Percentiles rank a stretch among this genome's conserved stretches.
These are phyloP conservation scores for Chamaetylas fuelleborni DNA, from an alignment of 2,113 vertebrate genomes.

Conservation along the genomic window DNA sequence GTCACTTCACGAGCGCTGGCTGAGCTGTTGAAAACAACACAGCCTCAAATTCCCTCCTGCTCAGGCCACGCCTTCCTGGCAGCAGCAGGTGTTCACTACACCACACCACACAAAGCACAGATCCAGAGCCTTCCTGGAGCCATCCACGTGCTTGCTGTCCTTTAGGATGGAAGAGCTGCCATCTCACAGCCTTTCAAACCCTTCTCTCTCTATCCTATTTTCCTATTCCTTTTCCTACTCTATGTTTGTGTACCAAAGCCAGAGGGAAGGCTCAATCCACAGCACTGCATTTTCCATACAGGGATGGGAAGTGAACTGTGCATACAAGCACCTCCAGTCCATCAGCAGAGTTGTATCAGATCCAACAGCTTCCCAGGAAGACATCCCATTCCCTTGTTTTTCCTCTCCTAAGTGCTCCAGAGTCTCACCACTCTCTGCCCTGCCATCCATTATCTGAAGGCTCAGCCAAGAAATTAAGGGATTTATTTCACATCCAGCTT, in stretches of 20 bases:
- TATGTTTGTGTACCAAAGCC: neutral
- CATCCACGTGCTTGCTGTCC: neutral
- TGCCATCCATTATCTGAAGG: fast-evolving
- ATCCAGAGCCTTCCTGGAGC: neutral
- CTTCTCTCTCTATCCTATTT: neutral
- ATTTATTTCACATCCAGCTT: neutral
- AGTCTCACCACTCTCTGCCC: neutral
- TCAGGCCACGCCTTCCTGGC: neutral
- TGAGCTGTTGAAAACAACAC: neutral
- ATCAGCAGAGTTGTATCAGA: neutral
- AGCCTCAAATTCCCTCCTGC: neutral
- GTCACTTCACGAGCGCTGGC: neutral
- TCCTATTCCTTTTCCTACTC: neutral
- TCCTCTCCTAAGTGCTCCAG: neutral
- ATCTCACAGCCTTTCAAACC: neutral
- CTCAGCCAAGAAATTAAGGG: neutral
- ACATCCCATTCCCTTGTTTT: neutral
- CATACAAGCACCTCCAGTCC: neutral
- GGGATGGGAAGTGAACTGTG: neutral
- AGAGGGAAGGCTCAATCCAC: neutral
- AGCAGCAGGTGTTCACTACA: neutral
- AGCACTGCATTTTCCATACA: neutral
- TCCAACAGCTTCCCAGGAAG: neutral
- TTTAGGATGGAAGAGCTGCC: neutral
- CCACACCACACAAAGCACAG: neutral